phyloP scores from a whole-genome alignment of 2,113 vertebrate genomes.

The Eurystomus gularis region DNA sequence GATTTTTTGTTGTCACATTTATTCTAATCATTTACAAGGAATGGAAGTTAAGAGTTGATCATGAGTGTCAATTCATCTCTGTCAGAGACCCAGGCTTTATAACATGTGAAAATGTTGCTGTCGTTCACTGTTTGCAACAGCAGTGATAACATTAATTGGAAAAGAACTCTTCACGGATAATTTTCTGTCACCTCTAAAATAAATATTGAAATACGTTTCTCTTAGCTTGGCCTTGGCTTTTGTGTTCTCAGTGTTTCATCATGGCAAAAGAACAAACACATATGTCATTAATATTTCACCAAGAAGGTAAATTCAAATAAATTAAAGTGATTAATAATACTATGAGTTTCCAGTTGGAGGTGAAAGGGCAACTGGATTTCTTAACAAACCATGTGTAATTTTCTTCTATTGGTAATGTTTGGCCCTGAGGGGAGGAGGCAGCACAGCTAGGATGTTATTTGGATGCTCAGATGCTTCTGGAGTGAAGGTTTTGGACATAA shows the following conservation, averaged over 20 bases:
- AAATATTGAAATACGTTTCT: conserved; percentile 28
- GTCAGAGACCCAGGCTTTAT: not conserved
- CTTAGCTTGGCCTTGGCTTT: not conserved
- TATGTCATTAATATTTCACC: conserved; percentile 10
- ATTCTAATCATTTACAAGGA: not conserved
- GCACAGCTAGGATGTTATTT: not conserved
- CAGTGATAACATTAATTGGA: conserved; percentile 17
- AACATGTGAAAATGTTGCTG: not conserved
- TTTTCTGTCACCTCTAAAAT: conserved; percentile 17
- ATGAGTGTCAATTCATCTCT: not conserved
- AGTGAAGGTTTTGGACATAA: not conserved
- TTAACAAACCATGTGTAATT: not conserved
- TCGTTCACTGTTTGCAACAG: not conserved
- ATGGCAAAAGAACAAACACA: not conserved
- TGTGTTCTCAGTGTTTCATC: not conserved
- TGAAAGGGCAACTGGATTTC: not conserved
- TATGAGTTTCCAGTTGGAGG: not conserved
- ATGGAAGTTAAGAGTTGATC: conserved; percentile 5
- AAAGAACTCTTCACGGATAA: not conserved
- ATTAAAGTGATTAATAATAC: not conserved
- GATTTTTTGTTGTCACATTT: conserved; percentile 26
- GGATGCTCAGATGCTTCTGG: not conserved
- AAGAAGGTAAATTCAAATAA: not conserved
- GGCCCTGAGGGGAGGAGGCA: not conserved
- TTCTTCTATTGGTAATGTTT: not conserved